These are phyloP conservation scores for Melipona quadrifasciata DNA, from an alignment of 1,140 invertebrate species.

Conservation along the genomic window DNA sequence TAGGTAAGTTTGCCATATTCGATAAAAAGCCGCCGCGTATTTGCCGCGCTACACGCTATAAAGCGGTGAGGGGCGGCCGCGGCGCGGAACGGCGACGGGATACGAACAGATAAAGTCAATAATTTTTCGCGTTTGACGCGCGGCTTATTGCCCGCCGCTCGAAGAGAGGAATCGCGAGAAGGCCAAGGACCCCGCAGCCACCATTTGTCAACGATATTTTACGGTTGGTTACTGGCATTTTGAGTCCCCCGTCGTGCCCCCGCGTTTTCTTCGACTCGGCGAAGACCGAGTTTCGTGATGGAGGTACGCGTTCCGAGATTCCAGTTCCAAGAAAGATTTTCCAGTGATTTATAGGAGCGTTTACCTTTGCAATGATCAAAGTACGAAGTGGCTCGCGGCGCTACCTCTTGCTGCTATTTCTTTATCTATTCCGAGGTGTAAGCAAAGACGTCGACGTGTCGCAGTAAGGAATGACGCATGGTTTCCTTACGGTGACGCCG, in stretches of 20 bases:
- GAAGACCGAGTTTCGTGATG: not conserved
- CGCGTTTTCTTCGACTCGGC: not conserved
- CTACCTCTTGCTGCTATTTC: not conserved
- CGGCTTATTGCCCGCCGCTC: constrained; percentile 24
- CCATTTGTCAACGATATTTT: constrained; percentile 45
- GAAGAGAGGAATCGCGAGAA: constrained; percentile 19
- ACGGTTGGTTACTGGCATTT: not conserved
- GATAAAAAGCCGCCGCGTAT: constrained; percentile 39
- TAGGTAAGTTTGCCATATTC: constrained; percentile 43
- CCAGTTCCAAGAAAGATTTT: not conserved
- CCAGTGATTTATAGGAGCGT: not conserved
- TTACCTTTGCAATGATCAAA: no score
- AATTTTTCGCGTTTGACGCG: constrained; percentile 42
- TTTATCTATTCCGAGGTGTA: not conserved
- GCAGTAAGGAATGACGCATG: not conserved
- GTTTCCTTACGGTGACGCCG: not conserved
- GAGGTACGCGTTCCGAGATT: not conserved
- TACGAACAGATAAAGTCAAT: constrained; percentile 39
- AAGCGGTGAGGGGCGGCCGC: not conserved
- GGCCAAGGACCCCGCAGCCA: not conserved
- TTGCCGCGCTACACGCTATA: constrained; percentile 9
- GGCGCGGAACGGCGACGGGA: not conserved
- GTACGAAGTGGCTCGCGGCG: not conserved
- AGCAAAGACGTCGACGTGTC: not conserved
- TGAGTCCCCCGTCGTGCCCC: not conserved